Conservation (phyloP, 2,113 vertebrate species). For the Pitta sordida region DNA sequence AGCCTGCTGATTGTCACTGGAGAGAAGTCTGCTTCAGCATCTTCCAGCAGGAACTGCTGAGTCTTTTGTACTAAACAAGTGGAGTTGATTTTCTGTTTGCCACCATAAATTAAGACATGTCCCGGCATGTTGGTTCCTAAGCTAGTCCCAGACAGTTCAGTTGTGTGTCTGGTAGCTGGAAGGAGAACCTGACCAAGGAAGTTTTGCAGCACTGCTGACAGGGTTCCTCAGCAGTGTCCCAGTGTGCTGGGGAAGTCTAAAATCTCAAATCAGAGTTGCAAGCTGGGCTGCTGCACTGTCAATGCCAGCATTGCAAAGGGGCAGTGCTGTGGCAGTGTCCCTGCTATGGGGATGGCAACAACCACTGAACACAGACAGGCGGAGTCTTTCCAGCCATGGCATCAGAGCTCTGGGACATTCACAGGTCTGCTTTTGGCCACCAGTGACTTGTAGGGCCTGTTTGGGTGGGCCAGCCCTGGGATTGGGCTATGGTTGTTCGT, state of each 20-base stretch:
- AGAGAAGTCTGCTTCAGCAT: not conserved
- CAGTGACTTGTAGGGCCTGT: not conserved
- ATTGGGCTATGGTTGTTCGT: not conserved
- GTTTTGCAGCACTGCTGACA: not conserved
- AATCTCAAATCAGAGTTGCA: not conserved
- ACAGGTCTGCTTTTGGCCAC: not conserved
- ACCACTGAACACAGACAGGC: rapidly evolving
- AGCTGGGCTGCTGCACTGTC: not conserved
- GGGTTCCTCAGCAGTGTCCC: not conserved
- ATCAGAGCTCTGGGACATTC: rapidly evolving
- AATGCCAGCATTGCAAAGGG: not conserved
- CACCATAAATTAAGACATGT: not conserved
- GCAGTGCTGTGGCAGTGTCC: not conserved
- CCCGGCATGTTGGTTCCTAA: not conserved
- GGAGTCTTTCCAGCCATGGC: not conserved
- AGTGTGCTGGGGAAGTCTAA: not conserved
- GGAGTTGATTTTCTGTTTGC: not conserved
- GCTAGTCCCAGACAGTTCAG: not conserved
- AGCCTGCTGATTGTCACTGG: not conserved
- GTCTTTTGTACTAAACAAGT: not conserved
- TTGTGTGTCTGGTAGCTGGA: not conserved
- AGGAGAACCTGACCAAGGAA: not conserved
- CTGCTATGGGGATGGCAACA: rapidly evolving
- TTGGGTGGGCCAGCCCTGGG: not conserved
- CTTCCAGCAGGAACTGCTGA: not conserved